Percentiles rank a stretch among this genome's conserved stretches.
Evolutionary conservation across 2,888 invertebrate species (phyloP).

Genomic region (Volucella inflata): DNA sequence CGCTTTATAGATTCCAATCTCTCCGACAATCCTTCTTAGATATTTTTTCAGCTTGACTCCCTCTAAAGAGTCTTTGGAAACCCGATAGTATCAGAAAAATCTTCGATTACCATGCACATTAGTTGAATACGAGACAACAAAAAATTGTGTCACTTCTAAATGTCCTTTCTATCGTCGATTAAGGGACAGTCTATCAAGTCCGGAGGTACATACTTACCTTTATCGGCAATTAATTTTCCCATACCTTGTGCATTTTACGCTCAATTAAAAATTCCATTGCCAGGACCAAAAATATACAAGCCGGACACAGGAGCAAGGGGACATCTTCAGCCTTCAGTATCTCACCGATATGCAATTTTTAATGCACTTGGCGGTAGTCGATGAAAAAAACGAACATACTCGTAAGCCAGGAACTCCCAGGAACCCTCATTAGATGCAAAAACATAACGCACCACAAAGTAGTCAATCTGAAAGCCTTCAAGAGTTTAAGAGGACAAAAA

Average conservation of each 20-base stretch:
- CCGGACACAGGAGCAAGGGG: slow-evolving; percentile 17
- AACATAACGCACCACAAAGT: slow-evolving; percentile 58
- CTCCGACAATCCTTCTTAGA: slow-evolving; percentile 13
- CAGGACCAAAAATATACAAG: slow-evolving; percentile 15
- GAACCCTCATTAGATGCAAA: slow-evolving; percentile 71
- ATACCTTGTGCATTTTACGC: slow-evolving; percentile 63
- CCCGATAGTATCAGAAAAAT: slow-evolving; percentile 60
- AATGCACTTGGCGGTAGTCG: slow-evolving; percentile 32
- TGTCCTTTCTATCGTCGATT: slow-evolving; percentile 50
- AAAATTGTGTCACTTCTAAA: slow-evolving; percentile 16
- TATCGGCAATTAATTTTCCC: slow-evolving; percentile 68
- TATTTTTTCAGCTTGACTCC: slow-evolving; percentile 51
- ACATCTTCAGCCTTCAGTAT: slow-evolving; percentile 60
- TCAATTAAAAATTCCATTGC: slow-evolving; percentile 64
- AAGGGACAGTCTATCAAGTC: slow-evolving; percentile 26
- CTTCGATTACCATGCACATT: slow-evolving; percentile 57
- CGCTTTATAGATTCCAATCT: slow-evolving; percentile 51
- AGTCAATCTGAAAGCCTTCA: no score
- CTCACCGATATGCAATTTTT: slow-evolving; percentile 60
- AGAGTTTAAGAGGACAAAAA: slow-evolving; percentile 47
- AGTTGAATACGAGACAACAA: background rate
- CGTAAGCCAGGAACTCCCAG: slow-evolving; percentile 24
- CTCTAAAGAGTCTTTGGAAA: slow-evolving; percentile 50
- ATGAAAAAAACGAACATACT: background rate
- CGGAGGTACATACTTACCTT: slow-evolving; percentile 1